Conservation (phyloP, 2,797 vertebrate species). For the Amblyraja radiata region DNA sequence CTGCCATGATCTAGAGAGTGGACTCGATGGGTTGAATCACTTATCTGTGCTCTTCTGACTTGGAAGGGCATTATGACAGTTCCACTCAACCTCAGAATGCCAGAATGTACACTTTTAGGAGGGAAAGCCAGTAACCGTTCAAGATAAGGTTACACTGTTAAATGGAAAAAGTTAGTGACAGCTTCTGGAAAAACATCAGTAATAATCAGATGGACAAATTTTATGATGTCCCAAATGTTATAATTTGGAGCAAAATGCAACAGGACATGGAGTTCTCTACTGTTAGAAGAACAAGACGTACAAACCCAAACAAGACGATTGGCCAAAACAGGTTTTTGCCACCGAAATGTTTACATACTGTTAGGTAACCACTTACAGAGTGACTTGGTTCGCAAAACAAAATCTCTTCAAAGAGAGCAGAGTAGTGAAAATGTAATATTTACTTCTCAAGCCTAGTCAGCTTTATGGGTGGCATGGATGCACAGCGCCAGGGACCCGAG, state of each 20-base stretch:
- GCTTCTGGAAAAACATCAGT: not conserved
- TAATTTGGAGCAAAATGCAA: not conserved
- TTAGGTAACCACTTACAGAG: not conserved
- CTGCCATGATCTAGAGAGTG: too few species aligned
- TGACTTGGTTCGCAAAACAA: not conserved
- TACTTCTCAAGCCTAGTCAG: not conserved
- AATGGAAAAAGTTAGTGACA: too few species aligned
- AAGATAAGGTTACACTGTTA: too few species aligned
- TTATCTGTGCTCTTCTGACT: too few species aligned
- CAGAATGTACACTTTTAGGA: not conserved
- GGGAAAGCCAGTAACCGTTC: too few species aligned
- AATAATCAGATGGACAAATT: not conserved
- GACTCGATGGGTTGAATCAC: too few species aligned
- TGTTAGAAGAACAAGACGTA: not conserved
- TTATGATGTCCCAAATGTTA: too few species aligned
- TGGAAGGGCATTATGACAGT: too few species aligned
- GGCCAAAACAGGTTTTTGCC: not conserved
- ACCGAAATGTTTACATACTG: not conserved
- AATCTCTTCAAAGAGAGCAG: too few species aligned
- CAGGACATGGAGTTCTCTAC: not conserved
- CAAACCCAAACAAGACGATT: not conserved
- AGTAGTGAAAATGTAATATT: not conserved
- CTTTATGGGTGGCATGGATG: not conserved
- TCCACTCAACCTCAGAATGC: too few species aligned
- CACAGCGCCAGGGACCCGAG: too few species aligned